Base-by-base conservation (phyloP, 30 jellyfish, hydroid and myxozoan species). In the Aurelia aurita complex sp. Pacific region DNA sequence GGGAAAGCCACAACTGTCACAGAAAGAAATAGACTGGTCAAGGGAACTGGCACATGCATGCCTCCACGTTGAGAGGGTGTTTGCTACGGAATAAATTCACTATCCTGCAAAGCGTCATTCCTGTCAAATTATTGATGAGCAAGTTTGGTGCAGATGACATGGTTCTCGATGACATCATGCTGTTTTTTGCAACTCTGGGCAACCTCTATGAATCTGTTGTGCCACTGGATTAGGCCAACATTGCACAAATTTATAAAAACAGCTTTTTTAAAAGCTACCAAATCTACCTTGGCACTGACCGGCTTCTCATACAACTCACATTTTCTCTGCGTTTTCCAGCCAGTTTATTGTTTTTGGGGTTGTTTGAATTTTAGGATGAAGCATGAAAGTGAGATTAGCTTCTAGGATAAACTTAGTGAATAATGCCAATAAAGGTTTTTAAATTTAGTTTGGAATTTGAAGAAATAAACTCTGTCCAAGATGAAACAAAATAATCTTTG, bases 71-170 rank as follows among this genome's bases (percentile, higher is more conserved):
- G 86, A 23, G 74, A 53, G 82, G 35, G 87, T 84, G 40, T 3
- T 33, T 84, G 29, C 62, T 84, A 59, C 81, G 93, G 33, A 74
- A 73, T 61, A 84, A 83, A 83, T 83, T 19, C 43, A 83, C 79
- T 16, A 71, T 83, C 16, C 73, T 83, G 42, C 85, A 83, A 62
- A 61, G 86, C 36, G 32, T 81, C 43, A 70, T 69, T 5, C 86
- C 92, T 33, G 70, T 71, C 51, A 67, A 66, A 23, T 52, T 62
- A 14, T 36, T 68, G 76, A 66, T 18, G 53, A 36, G 72, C 34
- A 68, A 80, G 51, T 35, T 50, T 40, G 75, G 82, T 2, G 74
- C 52, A 46, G 74, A 80, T 38, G 32, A 67, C 35, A 77, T 59
- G 11, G 46, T 80, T 7, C 36, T 61, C 11, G 69, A 61, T 61